Conservation (phyloP, 2,113 vertebrate genomes). For the Penelope pileata region DNA sequence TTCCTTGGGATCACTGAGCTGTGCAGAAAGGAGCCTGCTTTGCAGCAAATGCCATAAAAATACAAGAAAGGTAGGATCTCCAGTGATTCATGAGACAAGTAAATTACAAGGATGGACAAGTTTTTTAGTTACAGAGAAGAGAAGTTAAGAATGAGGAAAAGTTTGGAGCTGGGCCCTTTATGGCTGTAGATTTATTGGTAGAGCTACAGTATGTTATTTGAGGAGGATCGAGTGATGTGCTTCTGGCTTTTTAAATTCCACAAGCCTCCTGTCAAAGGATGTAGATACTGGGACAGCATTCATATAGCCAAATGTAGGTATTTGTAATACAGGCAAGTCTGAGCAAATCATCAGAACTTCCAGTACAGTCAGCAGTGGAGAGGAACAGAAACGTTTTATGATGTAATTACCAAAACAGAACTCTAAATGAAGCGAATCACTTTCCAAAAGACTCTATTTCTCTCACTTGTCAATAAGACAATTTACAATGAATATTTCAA, state of each 20-base stretch:
- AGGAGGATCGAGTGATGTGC: not conserved
- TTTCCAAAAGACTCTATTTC: not conserved
- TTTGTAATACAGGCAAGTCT: not conserved
- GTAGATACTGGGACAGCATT: not conserved
- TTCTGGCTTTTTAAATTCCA: slow-evolving; percentile 16
- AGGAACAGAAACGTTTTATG: not conserved
- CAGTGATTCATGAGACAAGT: not conserved
- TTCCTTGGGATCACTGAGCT: not conserved
- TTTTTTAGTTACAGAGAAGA: not conserved
- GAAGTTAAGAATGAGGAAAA: not conserved
- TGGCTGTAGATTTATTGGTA: not conserved
- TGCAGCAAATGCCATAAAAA: not conserved
- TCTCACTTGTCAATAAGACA: not conserved
- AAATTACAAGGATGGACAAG: not conserved
- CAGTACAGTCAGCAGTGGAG: not conserved
- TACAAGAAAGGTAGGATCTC: not conserved
- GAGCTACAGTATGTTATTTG: not conserved
- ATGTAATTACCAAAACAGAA: not conserved
- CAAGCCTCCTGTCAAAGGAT: not conserved
- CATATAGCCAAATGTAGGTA: not conserved
- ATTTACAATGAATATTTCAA: not conserved
- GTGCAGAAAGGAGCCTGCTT: not conserved
- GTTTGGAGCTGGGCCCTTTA: not conserved
- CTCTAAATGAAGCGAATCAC: not conserved
- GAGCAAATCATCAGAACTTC: not conserved